Evolutionary conservation across 2,888 invertebrate genomes (phyloP).

Genomic region (Stenodema calcarata): DNA sequence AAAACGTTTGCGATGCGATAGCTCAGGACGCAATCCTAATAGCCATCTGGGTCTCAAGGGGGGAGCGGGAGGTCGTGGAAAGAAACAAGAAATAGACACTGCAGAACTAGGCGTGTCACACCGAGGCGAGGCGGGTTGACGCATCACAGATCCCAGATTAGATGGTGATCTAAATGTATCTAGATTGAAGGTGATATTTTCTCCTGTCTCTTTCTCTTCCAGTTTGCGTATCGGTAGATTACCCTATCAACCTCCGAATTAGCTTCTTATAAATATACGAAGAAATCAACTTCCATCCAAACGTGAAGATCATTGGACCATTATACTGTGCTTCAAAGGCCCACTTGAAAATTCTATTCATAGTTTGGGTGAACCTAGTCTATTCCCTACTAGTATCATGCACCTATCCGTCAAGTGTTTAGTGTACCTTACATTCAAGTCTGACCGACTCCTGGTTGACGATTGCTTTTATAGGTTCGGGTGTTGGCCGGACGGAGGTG

Average conservation of each 20-base stretch:
- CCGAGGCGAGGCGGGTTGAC: not conserved
- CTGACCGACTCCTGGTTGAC: too few species aligned
- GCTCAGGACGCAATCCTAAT: not conserved
- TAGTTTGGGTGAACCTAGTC: too few species aligned
- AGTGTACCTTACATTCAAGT: too few species aligned
- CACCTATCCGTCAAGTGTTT: too few species aligned
- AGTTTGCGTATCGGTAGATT: not conserved
- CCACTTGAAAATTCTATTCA: too few species aligned
- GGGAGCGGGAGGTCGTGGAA: not conserved
- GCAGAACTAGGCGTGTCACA: not conserved
- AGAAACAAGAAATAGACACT: not conserved
- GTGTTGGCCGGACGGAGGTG: too few species aligned
- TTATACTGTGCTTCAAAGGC: too few species aligned
- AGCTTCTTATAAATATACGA: not conserved
- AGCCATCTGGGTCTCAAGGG: not conserved
- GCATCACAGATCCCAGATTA: not conserved
- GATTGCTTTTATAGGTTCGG: too few species aligned
- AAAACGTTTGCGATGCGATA: too few species aligned
- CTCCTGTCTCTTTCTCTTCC: not conserved
- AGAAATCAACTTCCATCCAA: too few species aligned
- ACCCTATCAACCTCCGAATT: not conserved
- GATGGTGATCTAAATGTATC: constrained; percentile 27
- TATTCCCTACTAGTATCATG: too few species aligned
- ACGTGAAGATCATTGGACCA: too few species aligned
- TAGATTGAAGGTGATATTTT: constrained; percentile 22